phyloP scores from a whole-genome alignment of 2,797 vertebrate species.

The Tauraco hartlaubi region DNA sequence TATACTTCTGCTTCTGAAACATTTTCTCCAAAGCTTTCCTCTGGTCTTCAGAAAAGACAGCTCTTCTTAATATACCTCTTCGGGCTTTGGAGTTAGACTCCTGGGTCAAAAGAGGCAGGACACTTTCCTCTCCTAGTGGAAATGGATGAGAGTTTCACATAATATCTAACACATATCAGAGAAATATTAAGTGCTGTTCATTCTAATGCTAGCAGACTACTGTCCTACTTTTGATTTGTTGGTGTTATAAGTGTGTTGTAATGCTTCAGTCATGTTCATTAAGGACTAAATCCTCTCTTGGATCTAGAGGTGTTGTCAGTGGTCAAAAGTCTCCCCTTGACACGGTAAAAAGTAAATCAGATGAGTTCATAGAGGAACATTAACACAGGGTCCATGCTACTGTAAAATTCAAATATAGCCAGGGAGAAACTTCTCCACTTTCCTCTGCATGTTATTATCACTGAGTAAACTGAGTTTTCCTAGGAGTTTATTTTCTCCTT shows the following conservation, averaged over 20 bases:
- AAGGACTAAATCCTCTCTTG: constrained; percentile 19
- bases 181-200: constrained; percentile 1
- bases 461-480: background rate
- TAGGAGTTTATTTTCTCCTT: background rate
- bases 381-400: background rate
- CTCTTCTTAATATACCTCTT: constrained; percentile 94
- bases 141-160: background rate
- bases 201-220: background rate
- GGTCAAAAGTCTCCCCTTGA: background rate
- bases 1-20: constrained; percentile 97
- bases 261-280: background rate
- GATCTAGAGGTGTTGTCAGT: constrained; percentile 2
- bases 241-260: background rate
- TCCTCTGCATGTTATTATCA: background rate
- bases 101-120: constrained; percentile 85
- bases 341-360: constrained; percentile 27
- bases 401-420: constrained; percentile 15
- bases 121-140: constrained; percentile 76
- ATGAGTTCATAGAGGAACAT: constrained; percentile 8
- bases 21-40: constrained; percentile 95
- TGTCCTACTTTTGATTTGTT: constrained; percentile 13
- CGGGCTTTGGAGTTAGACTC: constrained; percentile 88
- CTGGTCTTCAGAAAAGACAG: constrained; percentile 97
- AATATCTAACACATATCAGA: background rate
- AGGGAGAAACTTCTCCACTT: background rate